Evolutionary conservation across 1,140 invertebrate genomes (phyloP), one percentile per base, ranked within the genome.

Genomic region (Pseudomyrmex concolor): DNA sequence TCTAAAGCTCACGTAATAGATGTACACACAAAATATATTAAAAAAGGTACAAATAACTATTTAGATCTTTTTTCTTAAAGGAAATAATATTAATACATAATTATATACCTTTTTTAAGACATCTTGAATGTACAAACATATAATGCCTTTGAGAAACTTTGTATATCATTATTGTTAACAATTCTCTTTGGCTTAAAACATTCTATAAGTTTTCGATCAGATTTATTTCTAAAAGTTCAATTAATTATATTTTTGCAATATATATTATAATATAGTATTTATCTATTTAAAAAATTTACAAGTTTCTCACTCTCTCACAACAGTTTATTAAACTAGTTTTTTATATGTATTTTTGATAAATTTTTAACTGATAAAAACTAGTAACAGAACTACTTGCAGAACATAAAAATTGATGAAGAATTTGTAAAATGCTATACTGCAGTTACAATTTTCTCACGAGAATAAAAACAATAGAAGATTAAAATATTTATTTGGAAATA

Each of bases 101-200:
- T 9, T 19, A 64, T 54, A 55, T 45, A 67, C 17, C 62, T 77
- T 77, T 63, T 67, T 66, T n/a, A 77, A 67, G 3, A 77, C 25
- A 77, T 66, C 43, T 77, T 67, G 64, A 67, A 78, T 45, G 60
- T 78, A 86, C 70, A 86, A 82, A 74, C 85, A 87, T 55, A 63
- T 84, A 34, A 88, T 85, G 72, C 83, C 83, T 78, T 88, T 50
- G 60, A 34, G 34, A 87, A 50, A 68, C 25, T 88, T 88, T 88
- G 76, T 87, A 88, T 77, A 74, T 87, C 67, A 48, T 68, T 22
- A 48, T 60, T 60, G 51, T 72, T 64, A 78, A 74, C 34, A 81
- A 71, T 59, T 64, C 60, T 87, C 84, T 85, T 87, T 87, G 67
- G 62, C 72, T 84, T 81, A 43, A 73, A 87, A 84, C 77, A 48